Evolutionary conservation across 2,113 vertebrate genomes (phyloP).

Genomic region (Sander lucioperca): DNA sequence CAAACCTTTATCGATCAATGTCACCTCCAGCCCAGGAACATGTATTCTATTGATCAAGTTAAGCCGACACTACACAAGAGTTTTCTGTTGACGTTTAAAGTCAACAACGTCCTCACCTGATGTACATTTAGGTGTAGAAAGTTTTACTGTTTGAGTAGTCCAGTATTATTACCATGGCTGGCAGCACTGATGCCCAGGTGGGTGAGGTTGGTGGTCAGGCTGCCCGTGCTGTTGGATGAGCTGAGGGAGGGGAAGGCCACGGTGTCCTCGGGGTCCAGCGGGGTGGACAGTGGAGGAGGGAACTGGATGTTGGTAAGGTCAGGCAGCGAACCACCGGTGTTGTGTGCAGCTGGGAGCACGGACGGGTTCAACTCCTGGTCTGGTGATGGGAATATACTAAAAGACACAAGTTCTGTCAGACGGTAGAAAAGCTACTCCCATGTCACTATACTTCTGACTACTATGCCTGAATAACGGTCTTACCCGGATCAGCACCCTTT

Average conservation of each 20-base stretch:
- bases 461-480: background rate
- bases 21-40: background rate
- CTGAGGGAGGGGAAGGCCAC: slow-evolving; percentile 89
- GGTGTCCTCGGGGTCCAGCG: slow-evolving; percentile 93
- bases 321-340: slow-evolving; percentile 95
- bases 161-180: slow-evolving; percentile 85
- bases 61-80: background rate
- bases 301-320: slow-evolving; percentile 99
- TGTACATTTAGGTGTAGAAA: background rate
- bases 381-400: slow-evolving; percentile 95
- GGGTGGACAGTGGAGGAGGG: slow-evolving; percentile 95
- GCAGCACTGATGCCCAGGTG: slow-evolving; percentile 92
- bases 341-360: slow-evolving; percentile 91
- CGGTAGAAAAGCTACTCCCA: background rate
- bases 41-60: background rate
- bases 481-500: background rate
- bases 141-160: background rate
- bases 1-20: background rate
- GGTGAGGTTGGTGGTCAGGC: slow-evolving; percentile 92
- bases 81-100: background rate
- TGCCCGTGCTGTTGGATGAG: slow-evolving; percentile 91
- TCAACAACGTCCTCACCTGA: background rate
- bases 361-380: slow-evolving; percentile 92
- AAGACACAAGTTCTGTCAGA: slow-evolving; percentile 6
- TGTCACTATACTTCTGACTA: background rate